These are phyloP conservation scores for Peromyscus melanophrys DNA, from an alignment of 2,797 vertebrate species.

Conservation along the genomic window DNA sequence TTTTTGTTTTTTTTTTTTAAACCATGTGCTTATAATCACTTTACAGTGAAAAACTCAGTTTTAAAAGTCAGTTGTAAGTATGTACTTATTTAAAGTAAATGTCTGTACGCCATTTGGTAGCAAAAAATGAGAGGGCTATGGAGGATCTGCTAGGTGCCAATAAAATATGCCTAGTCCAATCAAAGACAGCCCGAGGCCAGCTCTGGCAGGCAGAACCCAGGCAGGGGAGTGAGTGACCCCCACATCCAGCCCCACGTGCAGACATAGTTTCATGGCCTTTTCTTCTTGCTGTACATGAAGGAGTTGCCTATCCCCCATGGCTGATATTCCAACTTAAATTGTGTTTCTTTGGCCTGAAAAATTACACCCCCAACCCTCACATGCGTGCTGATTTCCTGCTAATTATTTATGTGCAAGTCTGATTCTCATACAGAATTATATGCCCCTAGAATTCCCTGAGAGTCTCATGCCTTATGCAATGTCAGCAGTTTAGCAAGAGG, in stretches of 20 bases:
- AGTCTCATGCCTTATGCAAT: background rate
- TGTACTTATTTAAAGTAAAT: constrained; percentile 64
- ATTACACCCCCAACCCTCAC: background rate
- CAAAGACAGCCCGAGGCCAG: constrained; percentile 35
- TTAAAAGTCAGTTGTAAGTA: constrained; percentile 42
- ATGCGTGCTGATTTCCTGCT: background rate
- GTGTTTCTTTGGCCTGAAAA: constrained; percentile 37
- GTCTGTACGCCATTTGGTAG: constrained; percentile 59
- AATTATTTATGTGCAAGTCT: background rate
- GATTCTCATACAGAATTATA: background rate
- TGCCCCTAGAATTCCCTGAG: background rate
- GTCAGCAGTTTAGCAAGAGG: background rate
- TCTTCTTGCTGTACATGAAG: background rate
- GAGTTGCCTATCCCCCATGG: background rate
- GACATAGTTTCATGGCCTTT: background rate
- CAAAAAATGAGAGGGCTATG: constrained; percentile 26
- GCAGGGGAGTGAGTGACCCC: background rate
- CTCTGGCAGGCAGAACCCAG: background rate
- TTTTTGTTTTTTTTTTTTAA: background rate
- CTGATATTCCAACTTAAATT: background rate
- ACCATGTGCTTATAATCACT: background rate
- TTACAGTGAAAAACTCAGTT: constrained; percentile 57
- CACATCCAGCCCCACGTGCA: background rate
- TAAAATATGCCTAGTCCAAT: constrained; percentile 33
- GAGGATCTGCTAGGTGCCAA: constrained; percentile 47